Base-by-base conservation (phyloP, 2,888 invertebrate genomes). In the Priocnemis perturbator region DNA sequence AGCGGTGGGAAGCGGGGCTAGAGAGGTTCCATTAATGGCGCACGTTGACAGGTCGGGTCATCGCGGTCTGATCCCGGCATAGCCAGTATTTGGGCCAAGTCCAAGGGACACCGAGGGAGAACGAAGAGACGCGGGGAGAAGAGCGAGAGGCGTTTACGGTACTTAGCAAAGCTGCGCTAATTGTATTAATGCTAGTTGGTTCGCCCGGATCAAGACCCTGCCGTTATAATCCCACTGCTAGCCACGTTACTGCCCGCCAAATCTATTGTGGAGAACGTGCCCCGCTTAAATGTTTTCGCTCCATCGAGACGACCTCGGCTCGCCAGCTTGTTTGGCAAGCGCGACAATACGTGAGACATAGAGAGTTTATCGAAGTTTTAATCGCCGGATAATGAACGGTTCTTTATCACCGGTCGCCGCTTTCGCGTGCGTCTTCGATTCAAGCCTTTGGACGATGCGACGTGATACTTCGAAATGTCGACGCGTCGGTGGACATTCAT, bases 181-280 rank as follows among this genome's bases (percentile, higher is more conserved):
- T 87, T 87, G 86, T 87, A 87, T 87, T 87, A 88, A 87, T 86
- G 84, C 85, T 82, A 82, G 83, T 83, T 81, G 87, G 85, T 83
- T 86, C 83, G 19, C 78, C 81, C 65, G 79, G 83, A 85, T 85
- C 81, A 83, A 79, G 81, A 79, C 77, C 76, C 76, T 62, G 67
- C 73, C 71, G 78, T 82, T 82, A 84, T 84, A 87, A 87, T 86
- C 83, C 83, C 58, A 71, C 75, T 77, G 78, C 76, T 70, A 81
- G 74, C 79, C 79, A 60, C 77, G 79, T 81, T 71, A 76, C 73
- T 70, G 60, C 53, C 60, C 62, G 73, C 70, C 71, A 74, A 84
- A 84, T 85, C 84, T 82, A 84, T 87, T 84, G 67, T 67, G 58
- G 63, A 63, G 37, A 74, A 75, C 66, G 57, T 57, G 60, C 48